Evolutionary conservation across 2,888 invertebrate species (phyloP).

Genomic region (Dorcus parallelipipedus): DNA sequence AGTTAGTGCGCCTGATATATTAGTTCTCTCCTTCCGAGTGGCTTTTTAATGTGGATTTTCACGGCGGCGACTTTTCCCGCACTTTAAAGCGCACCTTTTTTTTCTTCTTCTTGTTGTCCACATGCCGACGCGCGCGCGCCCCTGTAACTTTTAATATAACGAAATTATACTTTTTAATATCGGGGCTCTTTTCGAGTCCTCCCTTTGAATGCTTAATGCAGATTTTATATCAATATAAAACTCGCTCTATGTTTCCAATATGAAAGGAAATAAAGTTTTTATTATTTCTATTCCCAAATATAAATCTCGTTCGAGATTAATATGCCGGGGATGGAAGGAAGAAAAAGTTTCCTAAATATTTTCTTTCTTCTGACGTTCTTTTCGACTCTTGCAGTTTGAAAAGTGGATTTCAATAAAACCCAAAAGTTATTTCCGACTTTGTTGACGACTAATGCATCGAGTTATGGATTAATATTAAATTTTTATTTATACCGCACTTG

Average conservation of each 20-base stretch:
- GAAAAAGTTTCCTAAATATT: too few relatives aligned
- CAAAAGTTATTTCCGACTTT: too few relatives aligned
- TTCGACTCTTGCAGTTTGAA: too few relatives aligned
- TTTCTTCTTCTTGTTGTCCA: constrained; percentile 25
- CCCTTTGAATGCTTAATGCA: constrained; percentile 19
- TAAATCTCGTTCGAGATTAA: constrained; percentile 9
- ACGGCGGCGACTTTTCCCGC: too few relatives aligned
- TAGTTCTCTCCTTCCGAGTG: too few relatives aligned
- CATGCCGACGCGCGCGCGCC: constrained; percentile 28
- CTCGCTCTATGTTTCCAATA: constrained; percentile 10
- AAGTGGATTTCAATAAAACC: too few relatives aligned
- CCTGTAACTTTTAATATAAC: constrained; percentile 35
- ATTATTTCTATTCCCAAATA: background rate
- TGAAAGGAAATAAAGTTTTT: constrained; percentile 9
- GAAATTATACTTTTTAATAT: constrained; percentile 33
- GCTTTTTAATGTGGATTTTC: too few relatives aligned
- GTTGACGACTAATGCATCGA: too few relatives aligned
- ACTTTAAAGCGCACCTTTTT: background rate
- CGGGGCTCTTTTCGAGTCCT: constrained; percentile 6
- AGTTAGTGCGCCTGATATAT: too few relatives aligned
- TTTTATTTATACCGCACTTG: too few relatives aligned
- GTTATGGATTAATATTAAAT: too few relatives aligned
- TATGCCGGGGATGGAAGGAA: background rate
- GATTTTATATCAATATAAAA: constrained; percentile 18
- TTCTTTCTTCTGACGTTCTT: too few relatives aligned